Evolutionary conservation across 1,140 invertebrate species (phyloP).

Genomic region (Zeugodacus cucurbitae): DNA sequence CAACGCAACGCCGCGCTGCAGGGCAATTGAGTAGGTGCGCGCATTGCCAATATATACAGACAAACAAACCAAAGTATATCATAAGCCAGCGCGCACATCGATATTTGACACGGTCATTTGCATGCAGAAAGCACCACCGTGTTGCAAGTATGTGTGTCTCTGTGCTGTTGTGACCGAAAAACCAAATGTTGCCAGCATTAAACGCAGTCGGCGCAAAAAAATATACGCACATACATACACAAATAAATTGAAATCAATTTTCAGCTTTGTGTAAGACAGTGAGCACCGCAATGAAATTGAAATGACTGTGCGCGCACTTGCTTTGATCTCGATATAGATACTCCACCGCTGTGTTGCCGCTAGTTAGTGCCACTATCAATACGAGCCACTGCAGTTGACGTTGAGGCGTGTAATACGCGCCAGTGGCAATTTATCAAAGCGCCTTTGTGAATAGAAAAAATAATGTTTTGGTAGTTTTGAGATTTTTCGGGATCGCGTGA

Average conservation of each 20-base stretch:
- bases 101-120: constrained; percentile 29
- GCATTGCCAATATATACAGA: neutral
- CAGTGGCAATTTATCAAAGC: neutral
- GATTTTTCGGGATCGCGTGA: neutral
- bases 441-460: neutral
- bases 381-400: neutral
- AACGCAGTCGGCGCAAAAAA: neutral
- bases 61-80: neutral
- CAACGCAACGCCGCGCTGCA: neutral
- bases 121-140: neutral
- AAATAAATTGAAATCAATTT: constrained; percentile 8
- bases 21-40: constrained; percentile 14
- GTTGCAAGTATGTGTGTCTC: neutral
- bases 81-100: neutral
- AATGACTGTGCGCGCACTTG: neutral
- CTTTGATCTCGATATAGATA: neutral
- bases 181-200: neutral
- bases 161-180: constrained; percentile 1
- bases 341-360: neutral
- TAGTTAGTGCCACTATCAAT: neutral
- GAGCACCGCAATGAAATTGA: neutral
- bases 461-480: neutral
- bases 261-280: neutral
- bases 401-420: neutral
- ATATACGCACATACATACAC: neutral